Base-by-base conservation (phyloP, 2,888 invertebrate genomes). In the Brenthis daphne region DNA sequence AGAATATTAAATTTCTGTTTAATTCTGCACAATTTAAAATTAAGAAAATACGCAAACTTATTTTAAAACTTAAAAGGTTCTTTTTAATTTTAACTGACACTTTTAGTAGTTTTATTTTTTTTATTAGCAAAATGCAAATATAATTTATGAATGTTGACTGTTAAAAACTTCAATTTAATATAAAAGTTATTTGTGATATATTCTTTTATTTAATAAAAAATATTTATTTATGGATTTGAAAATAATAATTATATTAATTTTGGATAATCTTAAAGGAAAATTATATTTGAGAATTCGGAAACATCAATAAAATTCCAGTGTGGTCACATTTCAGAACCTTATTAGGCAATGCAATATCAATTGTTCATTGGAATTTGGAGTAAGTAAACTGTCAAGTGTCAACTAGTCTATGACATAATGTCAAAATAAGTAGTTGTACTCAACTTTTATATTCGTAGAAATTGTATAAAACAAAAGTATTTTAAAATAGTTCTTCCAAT, bases 11-110 rank as follows among this genome's bases (percentile, higher is more conserved):
- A 43, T 43, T 11, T 43, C 11, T 43, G 37, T 43, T 43, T 8
- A 43, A 11, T 11, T 43, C 11, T 8, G 37, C 2, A 11, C 0
- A 37, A 37, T 63, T 53, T 37, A 6, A 37, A 43, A 8, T 8
- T 8, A 43, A 43, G 37, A 43, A 43, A 43, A 11, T 37, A 37
- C 6, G 8, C 2, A 43, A 37, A 53, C 13, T 33, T 51, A 53
- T 11, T 37, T 43, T 20, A 37, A n/a, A 13, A 48, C 20, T 20
- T 20, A 37, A n/a, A 13, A 48, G 16, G 33, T 12, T 20, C n/a
- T 33, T 60, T 63, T 63, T 54, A 37, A 54, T 53, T 63, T 54
- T 63, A 63, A 63, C 63, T 63, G 63, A 63, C 63, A 63, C 53
- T 63, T 53, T 63, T 43, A 20, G 20, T 20, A 43, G 3, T 8